These are phyloP conservation scores for Hycleus phaleratus DNA, from an alignment of 1,140 invertebrate species.

Conservation along the genomic window DNA sequence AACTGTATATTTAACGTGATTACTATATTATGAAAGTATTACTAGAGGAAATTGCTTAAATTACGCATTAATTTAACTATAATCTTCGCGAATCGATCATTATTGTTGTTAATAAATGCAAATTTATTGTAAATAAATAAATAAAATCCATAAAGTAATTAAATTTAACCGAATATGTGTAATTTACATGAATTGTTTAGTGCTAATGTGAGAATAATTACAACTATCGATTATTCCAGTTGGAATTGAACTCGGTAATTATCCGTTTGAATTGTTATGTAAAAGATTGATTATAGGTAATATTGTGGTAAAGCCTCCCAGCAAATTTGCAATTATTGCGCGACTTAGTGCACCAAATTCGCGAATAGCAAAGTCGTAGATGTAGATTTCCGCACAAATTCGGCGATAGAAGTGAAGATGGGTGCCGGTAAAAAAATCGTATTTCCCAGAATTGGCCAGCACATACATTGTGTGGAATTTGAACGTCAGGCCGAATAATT, in stretches of 20 bases:
- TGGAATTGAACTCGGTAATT: not conserved
- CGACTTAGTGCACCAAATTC: too few species aligned
- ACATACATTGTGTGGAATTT: not conserved
- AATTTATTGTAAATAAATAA: not conserved
- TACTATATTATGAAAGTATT: not conserved
- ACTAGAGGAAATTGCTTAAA: not conserved
- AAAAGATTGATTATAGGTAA: not conserved
- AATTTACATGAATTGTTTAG: slow-evolving; percentile 15
- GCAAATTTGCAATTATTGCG: not conserved
- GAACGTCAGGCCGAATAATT: slow-evolving; percentile 10
- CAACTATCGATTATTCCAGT: not conserved
- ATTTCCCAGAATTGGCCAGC: not conserved
- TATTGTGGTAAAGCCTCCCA: not conserved
- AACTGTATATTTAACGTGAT: too few species aligned
- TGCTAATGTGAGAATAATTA: slow-evolving; percentile 23
- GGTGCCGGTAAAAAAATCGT: not conserved
- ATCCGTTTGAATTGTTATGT: not conserved
- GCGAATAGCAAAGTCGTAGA: not conserved
- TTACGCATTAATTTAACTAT: not conserved
- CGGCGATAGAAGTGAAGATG: not conserved
- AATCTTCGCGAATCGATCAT: not conserved
- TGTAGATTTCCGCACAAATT: not conserved
- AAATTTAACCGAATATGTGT: not conserved
- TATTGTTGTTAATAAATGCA: not conserved
- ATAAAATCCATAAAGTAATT: not conserved